phyloP scores from a whole-genome alignment of 2,113 vertebrate species.

The Maccullochella peelii region DNA sequence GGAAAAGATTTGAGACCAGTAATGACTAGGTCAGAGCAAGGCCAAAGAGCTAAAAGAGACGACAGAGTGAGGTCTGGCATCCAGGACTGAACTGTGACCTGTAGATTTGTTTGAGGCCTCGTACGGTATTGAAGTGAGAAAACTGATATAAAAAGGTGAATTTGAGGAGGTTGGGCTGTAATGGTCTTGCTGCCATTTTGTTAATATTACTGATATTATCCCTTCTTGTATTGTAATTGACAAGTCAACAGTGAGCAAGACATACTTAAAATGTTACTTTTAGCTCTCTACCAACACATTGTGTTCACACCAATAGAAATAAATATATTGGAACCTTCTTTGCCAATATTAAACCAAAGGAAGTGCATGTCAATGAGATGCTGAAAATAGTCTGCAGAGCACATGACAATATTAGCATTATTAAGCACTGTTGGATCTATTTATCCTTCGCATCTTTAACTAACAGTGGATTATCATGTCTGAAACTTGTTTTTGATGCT shows the following conservation, averaged over 20 bases:
- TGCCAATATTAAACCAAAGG: constrained; percentile 7
- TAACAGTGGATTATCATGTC: constrained; percentile 15
- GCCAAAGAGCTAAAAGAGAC: constrained; percentile 29
- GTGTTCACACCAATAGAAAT: not conserved
- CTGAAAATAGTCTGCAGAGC: constrained; percentile 21
- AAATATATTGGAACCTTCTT: constrained; percentile 9
- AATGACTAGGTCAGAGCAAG: constrained; percentile 59
- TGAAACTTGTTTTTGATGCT: constrained; percentile 1
- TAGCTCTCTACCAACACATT: not conserved
- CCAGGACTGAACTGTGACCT: constrained; percentile 26
- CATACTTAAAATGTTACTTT: not conserved
- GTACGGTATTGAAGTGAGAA: constrained; percentile 6
- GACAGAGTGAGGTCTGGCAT: constrained; percentile 18
- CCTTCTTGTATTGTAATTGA: not conserved
- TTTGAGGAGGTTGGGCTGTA: not conserved
- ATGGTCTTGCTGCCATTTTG: not conserved
- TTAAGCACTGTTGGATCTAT: not conserved
- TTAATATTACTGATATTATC: not conserved
- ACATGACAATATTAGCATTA: constrained; percentile 4
- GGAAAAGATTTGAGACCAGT: constrained; percentile 44
- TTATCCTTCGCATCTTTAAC: constrained; percentile 5
- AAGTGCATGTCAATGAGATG: not conserved
- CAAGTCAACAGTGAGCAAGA: not conserved
- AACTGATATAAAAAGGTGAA: constrained; percentile 23
- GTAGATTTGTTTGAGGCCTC: constrained; percentile 10